These are phyloP conservation scores for Palythoa caribaeorum DNA, from an alignment of 92 coral and sea anemone genomes.

Conservation along the genomic window DNA sequence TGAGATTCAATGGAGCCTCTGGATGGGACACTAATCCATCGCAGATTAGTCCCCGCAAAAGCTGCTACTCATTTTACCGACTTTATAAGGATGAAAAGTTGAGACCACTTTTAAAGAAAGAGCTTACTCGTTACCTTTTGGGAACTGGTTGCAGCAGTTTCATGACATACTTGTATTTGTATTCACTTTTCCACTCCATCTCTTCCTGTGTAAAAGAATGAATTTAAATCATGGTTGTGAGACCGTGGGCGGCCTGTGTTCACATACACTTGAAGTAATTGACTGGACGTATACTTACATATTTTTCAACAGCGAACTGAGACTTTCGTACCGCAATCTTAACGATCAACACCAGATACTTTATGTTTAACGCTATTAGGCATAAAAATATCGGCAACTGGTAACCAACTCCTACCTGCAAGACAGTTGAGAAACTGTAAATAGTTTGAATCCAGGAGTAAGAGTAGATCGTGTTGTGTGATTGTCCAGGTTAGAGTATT, in stretches of 20 bases:
- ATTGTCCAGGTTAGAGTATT: too few relatives aligned
- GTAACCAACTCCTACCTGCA: neutral
- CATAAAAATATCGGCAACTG: conserved; percentile 11
- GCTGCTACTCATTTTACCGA: too few relatives aligned
- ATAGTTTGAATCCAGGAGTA: neutral
- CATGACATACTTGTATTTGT: conserved; percentile 78
- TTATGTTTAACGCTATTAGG: conserved; percentile 1
- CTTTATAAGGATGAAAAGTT: too few relatives aligned
- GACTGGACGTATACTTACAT: conserved; percentile 3
- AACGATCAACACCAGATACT: conserved; percentile 29
- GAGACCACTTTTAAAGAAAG: too few relatives aligned
- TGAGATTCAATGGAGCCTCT: too few relatives aligned
- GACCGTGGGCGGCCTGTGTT: too few relatives aligned
- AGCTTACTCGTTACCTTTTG: conserved; percentile 51
- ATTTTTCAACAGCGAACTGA: conserved; percentile 8
- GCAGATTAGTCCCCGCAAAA: too few relatives aligned
- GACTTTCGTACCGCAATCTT: conserved; percentile 18
- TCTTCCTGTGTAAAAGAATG: conserved; percentile 56
- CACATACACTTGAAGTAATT: neutral
- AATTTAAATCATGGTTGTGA: too few relatives aligned
- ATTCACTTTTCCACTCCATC: conserved; percentile 77
- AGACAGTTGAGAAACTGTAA: neutral
- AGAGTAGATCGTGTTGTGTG: too few relatives aligned
- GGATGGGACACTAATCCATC: too few relatives aligned
- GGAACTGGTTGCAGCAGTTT: conserved; percentile 75